Percentiles rank a stretch among this genome's conserved stretches.
Evolutionary conservation across 2,888 invertebrate genomes (phyloP).

Genomic region (Lepas anatifera): DNA sequence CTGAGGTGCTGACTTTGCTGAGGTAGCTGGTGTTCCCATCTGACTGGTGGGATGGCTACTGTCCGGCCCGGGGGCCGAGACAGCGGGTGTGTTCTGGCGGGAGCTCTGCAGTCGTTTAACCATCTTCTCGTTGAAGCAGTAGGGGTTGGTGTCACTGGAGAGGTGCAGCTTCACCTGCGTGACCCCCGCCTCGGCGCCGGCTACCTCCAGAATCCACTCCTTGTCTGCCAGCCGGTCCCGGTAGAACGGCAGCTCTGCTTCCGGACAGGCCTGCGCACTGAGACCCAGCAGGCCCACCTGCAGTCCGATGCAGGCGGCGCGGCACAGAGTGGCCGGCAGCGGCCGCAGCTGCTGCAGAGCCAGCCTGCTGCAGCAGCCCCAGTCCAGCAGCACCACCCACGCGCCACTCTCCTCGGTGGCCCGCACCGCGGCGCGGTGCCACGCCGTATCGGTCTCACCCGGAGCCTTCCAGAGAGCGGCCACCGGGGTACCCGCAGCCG

Average conservation of each 20-base stretch:
- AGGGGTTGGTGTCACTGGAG: not conserved
- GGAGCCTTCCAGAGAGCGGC: not conserved
- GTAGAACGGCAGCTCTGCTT: not conserved
- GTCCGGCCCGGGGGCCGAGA: not conserved
- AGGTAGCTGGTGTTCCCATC: not conserved
- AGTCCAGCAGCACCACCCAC: not conserved
- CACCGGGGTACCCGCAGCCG: not conserved
- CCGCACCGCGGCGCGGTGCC: not conserved
- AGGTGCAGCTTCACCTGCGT: not conserved
- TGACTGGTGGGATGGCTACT: not conserved
- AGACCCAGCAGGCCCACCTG: not conserved
- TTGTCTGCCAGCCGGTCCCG: not conserved
- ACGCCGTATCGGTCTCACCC: not conserved
- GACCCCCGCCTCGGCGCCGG: not conserved
- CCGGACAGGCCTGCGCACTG: not conserved
- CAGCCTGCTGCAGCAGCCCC: not conserved
- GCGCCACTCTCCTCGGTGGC: too few species aligned
- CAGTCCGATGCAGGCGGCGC: not conserved
- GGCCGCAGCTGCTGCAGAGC: not conserved
- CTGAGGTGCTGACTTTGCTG: not conserved
- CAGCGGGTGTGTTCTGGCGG: too few species aligned
- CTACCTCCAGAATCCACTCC: not conserved
- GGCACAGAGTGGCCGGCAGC: not conserved
- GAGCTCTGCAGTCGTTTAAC: too few species aligned
- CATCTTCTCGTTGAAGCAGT: slow-evolving; percentile 5